A percentile compares a stretch with the other conserved stretches of the same genome.
Evolutionary conservation across 2,797 vertebrate genomes (phyloP).

Genomic region (Apogon hyalosoma): DNA sequence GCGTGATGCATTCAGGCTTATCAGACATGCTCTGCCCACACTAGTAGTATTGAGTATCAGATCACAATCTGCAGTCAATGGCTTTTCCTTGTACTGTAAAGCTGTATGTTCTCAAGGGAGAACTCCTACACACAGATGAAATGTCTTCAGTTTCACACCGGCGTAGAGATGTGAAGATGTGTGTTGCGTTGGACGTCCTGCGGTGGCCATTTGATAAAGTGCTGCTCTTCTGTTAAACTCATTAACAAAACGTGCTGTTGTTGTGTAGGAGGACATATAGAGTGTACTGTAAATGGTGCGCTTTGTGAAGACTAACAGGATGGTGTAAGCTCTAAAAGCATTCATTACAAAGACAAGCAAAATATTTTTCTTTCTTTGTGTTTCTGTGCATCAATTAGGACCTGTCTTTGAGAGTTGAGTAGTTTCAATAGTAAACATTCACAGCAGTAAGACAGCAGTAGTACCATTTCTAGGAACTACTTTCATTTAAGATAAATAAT

Average conservation of each 20-base stretch:
- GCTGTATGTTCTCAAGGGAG: slow-evolving; percentile 39
- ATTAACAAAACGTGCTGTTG: slow-evolving; percentile 52
- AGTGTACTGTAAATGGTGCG: slow-evolving; percentile 38
- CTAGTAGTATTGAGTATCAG: slow-evolving; percentile 47
- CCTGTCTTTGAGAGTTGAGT: neutral
- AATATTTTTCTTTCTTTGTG: slow-evolving; percentile 21
- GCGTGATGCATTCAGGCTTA: slow-evolving; percentile 55
- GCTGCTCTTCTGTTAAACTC: slow-evolving; percentile 46
- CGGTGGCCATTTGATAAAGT: slow-evolving; percentile 65
- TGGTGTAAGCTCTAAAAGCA: slow-evolving; percentile 8
- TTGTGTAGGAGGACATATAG: slow-evolving; percentile 61
- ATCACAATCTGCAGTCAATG: slow-evolving; percentile 61
- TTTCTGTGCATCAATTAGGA: slow-evolving; percentile 43
- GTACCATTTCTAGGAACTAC: slow-evolving; percentile 10
- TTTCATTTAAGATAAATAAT: slow-evolving; percentile 41
- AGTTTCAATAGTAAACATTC: slow-evolving; percentile 28
- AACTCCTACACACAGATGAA: slow-evolving; percentile 62
- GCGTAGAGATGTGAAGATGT: slow-evolving; percentile 40
- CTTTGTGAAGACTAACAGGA: slow-evolving; percentile 27
- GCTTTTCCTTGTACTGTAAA: slow-evolving; percentile 31
- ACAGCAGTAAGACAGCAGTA: neutral
- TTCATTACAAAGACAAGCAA: slow-evolving; percentile 6
- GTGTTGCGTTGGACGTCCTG: slow-evolving; percentile 30
- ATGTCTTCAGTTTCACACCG: slow-evolving; percentile 21
- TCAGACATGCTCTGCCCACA: slow-evolving; percentile 69